phyloP scores from a whole-genome alignment of 2,888 invertebrate genomes.

The Plemyria rubiginata region DNA sequence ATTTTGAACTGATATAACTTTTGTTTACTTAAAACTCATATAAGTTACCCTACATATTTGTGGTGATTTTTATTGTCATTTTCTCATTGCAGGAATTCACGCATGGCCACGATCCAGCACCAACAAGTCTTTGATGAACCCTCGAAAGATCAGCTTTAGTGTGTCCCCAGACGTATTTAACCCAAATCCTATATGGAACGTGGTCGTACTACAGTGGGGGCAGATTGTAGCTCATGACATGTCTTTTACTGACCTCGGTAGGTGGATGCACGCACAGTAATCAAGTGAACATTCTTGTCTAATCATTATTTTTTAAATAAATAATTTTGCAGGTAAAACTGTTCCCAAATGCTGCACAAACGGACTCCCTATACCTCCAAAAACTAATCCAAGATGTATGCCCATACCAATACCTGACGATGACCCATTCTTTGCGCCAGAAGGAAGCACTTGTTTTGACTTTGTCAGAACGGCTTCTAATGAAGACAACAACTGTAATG shows the following conservation, averaged over 20 bases:
- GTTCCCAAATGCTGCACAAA: constrained; percentile 20
- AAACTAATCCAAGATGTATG: constrained; percentile 7
- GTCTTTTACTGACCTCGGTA: constrained; percentile 10
- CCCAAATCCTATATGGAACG: constrained; percentile 12
- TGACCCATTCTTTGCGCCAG: constrained; percentile 28
- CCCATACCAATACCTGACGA: constrained; percentile 16
- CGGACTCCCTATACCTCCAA: constrained; percentile 19
- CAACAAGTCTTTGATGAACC: constrained; percentile 17
- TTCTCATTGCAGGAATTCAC: constrained; percentile 18
- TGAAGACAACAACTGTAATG: constrained; percentile 11
- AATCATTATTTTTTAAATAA: too few species aligned
- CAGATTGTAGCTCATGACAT: constrained; percentile 28
- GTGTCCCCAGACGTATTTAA: constrained; percentile 15
- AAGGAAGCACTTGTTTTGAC: constrained; percentile 28
- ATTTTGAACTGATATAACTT: too few species aligned
- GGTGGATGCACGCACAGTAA: not conserved
- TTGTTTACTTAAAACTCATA: too few species aligned
- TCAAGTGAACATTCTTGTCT: not conserved
- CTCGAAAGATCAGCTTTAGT: constrained; percentile 21
- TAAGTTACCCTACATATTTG: too few species aligned
- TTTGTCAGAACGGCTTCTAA: constrained; percentile 20
- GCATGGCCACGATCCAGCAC: constrained; percentile 12
- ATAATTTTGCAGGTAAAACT: constrained; percentile 1
- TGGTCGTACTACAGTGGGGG: constrained; percentile 24
- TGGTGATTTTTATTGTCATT: not conserved